phyloP scores from a whole-genome alignment of 2,888 invertebrate species.

The Lottia gigantea region DNA sequence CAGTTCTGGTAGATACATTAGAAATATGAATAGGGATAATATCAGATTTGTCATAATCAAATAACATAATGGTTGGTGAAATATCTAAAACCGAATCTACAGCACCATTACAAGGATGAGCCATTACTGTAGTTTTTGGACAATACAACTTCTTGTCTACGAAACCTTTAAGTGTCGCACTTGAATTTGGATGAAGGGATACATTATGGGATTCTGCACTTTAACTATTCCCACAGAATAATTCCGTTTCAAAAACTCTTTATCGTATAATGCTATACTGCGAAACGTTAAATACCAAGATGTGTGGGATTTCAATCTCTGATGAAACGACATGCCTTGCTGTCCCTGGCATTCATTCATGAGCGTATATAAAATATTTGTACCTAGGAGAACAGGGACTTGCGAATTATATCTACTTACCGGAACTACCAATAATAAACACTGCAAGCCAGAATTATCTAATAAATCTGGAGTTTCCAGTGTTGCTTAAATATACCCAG shows the following conservation, averaged over 20 bases:
- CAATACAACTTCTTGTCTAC: background rate
- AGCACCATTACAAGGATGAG: slow-evolving; percentile 1
- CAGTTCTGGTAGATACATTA: background rate
- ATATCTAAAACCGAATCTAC: background rate
- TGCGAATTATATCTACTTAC: background rate
- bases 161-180: background rate
- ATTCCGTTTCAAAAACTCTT: background rate
- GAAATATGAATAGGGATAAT: background rate
- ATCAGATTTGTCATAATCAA: background rate
- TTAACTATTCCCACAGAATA: background rate
- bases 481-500: background rate
- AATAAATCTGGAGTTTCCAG: background rate
- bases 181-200: background rate
- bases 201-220: background rate
- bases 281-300: background rate
- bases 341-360: background rate
- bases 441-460: background rate
- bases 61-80: background rate
- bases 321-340: background rate
- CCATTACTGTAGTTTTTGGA: background rate
- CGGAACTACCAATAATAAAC: background rate
- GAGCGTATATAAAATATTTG: background rate
- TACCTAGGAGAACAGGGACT: background rate
- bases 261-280: background rate
- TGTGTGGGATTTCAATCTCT: background rate